Base-by-base conservation (phyloP, 2,888 invertebrate genomes). In the Criorhina ranunculi region DNA sequence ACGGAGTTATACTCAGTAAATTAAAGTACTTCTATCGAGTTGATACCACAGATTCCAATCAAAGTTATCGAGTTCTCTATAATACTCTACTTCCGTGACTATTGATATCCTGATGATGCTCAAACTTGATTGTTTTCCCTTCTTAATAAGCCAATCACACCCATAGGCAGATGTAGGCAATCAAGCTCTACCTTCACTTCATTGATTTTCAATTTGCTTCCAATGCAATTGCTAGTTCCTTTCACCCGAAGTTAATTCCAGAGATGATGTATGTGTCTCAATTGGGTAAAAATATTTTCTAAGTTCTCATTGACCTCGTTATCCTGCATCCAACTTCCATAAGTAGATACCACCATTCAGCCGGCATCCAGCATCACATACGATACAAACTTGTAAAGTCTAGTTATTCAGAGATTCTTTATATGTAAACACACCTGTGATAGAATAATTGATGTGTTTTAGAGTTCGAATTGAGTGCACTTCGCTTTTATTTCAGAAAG, bases 401-500 rank as follows among this genome's bases (percentile, higher is more conserved):
- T 31, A 66, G 55, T 66, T 12, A 24, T 12, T 33, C 11, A 12
- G 44, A 44, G 51, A 72, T 72, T 72, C 44, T 37, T 69, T 81
- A 49, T 62, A 49, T 49, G 75, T 69, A 59, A 78, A 73, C 33
- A 83, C 60, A 79, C 73, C 73, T 79, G 83, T 64, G 83, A 83
- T 77, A 57, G 83, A 78, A 83, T 83, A 83, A 83, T 83, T 83
- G 83, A 83, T 78, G 67, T 67, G 55, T 73, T 79, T 79, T 67
- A 11, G 78, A 83, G 73, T 69, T 83, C 49, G 57, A 62, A 69
- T 55, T 73, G 73, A 79, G 73, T 73, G 83, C 83, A 83, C 79
- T 79, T 62, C 44, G 40, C 64, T 73, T 79, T 70, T 59, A 72
- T 82, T 60, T 60, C 49, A 55, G 44, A n/a, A 3, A 4, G 15